These are phyloP conservation scores for Gadopsis marmoratus DNA, from an alignment of 2,797 vertebrate species.

Conservation along the genomic window DNA sequence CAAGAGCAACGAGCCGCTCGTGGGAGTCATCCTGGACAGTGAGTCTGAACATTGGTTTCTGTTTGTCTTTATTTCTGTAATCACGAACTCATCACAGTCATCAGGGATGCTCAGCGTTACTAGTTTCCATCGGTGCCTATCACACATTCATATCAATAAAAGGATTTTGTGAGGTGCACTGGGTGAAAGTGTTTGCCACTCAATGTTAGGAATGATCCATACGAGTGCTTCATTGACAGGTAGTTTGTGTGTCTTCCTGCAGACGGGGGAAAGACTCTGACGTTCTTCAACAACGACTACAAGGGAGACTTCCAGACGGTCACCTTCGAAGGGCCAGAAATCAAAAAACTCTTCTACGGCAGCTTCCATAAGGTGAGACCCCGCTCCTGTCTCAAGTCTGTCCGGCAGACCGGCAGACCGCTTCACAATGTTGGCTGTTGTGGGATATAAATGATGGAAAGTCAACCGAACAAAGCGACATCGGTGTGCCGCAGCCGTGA, in stretches of 20 bases:
- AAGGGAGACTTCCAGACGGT: conserved; percentile 93
- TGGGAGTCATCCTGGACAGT: conserved; percentile 97
- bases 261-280: conserved; percentile 96
- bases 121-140: background rate
- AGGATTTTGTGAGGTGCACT: too few species aligned
- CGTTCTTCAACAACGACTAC: conserved; percentile 96
- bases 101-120: background rate
- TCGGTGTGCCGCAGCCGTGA: background rate
- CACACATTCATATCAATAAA: background rate
- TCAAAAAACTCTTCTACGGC: conserved; percentile 94
- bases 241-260: conserved; percentile 32
- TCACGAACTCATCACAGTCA: background rate
- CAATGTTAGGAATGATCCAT: too few species aligned
- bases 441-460: background rate
- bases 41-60: conserved; percentile 65
- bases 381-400: too few species aligned
- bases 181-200: background rate
- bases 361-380: conserved; percentile 95
- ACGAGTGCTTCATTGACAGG: background rate
- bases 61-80: background rate
- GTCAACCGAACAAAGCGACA: background rate
- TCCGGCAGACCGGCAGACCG: background rate
- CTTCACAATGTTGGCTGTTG: background rate
- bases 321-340: conserved; percentile 93
- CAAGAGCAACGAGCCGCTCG: conserved; percentile 90